phyloP scores from a whole-genome alignment of 2,888 invertebrate genomes.

The Rhogogaster chlorosoma region DNA sequence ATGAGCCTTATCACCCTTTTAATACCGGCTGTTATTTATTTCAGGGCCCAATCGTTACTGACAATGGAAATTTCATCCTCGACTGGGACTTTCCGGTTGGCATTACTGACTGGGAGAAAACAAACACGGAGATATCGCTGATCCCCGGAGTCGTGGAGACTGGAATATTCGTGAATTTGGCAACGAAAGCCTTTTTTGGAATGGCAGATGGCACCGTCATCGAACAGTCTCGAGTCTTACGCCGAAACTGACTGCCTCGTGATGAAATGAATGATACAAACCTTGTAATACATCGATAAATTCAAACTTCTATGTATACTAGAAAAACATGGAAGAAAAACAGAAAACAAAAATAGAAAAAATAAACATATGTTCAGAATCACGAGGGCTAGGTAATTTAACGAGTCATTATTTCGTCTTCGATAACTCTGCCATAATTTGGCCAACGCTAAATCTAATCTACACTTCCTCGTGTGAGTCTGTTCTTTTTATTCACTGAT shows the following conservation, averaged over 20 bases:
- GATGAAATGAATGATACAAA: neutral
- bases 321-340: neutral
- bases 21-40: constrained; percentile 27
- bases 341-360: neutral
- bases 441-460: too few species aligned
- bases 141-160: constrained; percentile 97
- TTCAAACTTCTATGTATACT: neutral
- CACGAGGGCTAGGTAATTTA: too few species aligned
- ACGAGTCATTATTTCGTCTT: too few species aligned
- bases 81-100: constrained; percentile 92
- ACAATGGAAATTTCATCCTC: constrained; percentile 98
- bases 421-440: too few species aligned
- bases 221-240: constrained; percentile 75
- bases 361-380: too few species aligned
- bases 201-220: constrained; percentile 90
- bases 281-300: neutral
- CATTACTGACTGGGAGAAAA: constrained; percentile 83
- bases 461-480: too few species aligned
- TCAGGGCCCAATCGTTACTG: constrained; percentile 95
- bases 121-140: constrained; percentile 84
- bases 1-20: neutral
- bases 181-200: constrained; percentile 93
- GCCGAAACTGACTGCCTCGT: neutral
- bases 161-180: constrained; percentile 97
- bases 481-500: too few species aligned